Evolutionary conservation across 2,888 invertebrate genomes (phyloP), one percentile per base, ranked within the genome.

Genomic region (Flabesymbios commensalis): DNA sequence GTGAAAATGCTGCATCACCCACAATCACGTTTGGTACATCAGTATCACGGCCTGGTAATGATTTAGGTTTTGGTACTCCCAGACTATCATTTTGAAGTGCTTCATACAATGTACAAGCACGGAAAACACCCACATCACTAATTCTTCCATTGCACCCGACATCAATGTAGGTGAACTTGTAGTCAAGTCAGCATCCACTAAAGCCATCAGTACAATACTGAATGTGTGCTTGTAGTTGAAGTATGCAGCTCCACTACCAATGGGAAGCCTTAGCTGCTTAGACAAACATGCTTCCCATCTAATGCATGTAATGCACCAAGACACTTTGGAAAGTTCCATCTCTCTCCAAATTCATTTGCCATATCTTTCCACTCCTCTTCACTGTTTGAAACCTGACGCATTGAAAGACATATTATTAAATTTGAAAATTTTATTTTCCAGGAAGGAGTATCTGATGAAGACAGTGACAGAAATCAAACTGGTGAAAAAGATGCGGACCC

Each of bases 381-480:
- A 4, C 24, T 53, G 3, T 33, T 14, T 22, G 87, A 75, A 76
- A 57, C 22, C 76, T 69, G 10, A 22, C 14, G 22, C 10, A 45
- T 14, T 36, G 39, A 36, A 10, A 36, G 39, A n/a, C n/a, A 14
- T 14, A 36, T 36, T 36, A 14, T 36, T 36, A 14, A 36, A 36
- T 36, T 36, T 36, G 10, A 14, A 36, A 36, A n/a, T n/a, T n/a
- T 36, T 36, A 36, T 36, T 36, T n/a, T 10, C 10, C n/a, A 36
- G 39, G 39, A 36, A 14, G 10, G 10, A 14, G 39, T 14, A 36
- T 36, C 39, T 14, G 39, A 36, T 14, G 39, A 36, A 10, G 39
- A 36, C 39, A 36, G 39, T 36, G 39, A 36, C 10, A n/a, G 10
- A n/a, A n/a, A n/a, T 14, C 10, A 10, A 14, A n/a, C 39, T 36